Evolutionary conservation across 2,888 invertebrate species (phyloP), one percentile per base, ranked within the genome.

Genomic region (Caenorhabditis wallacei): DNA sequence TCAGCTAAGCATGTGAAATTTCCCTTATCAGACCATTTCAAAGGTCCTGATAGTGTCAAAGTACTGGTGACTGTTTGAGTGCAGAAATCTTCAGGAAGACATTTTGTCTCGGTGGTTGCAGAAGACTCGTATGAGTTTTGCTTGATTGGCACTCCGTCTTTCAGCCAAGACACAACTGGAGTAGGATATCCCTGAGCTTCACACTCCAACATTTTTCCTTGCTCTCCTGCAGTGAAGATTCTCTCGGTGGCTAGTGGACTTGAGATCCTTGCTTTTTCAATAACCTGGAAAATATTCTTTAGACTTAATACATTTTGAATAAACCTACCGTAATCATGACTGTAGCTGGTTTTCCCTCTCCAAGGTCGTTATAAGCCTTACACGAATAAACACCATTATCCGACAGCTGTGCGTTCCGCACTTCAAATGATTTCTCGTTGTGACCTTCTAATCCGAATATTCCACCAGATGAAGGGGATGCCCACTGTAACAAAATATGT

Each of bases 1-100:
- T 94, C 95, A 18, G 97, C 97, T 90, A 95, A 95, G 92, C 97
- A 97, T 0, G 96, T 96, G 93, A 97, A 97, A 93, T 97, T 97
- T 30, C 97, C 97, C 90, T 96, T 96, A 93, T 97, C 96, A 74
- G 95, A 95, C 92, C 96, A 95, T 4, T 95, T 95, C n/a, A 97
- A 96, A 87, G 85, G 78, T 22, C 84, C 78, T 7, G 68, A 56
- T 48, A 90, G 87, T 30, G 68, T 56, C 10, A 91, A 80, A 8
- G 84, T 82, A 30, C 89, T 85, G 0, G 71, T 64, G 16, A 83
- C 82, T 0, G 84, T 81, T 51, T 89, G 88, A 10, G 85, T 81
- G 48, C 85, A 88, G 53, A 68, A 85, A 53, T 90, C 89, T 10
- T 81, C 72, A 4, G 83, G 72, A 4, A 75, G 54, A 63, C 90